Evolutionary conservation across 1,140 invertebrate genomes (phyloP), one percentile per base, ranked within the genome.

Genomic region (Brachionus koreanus): DNA sequence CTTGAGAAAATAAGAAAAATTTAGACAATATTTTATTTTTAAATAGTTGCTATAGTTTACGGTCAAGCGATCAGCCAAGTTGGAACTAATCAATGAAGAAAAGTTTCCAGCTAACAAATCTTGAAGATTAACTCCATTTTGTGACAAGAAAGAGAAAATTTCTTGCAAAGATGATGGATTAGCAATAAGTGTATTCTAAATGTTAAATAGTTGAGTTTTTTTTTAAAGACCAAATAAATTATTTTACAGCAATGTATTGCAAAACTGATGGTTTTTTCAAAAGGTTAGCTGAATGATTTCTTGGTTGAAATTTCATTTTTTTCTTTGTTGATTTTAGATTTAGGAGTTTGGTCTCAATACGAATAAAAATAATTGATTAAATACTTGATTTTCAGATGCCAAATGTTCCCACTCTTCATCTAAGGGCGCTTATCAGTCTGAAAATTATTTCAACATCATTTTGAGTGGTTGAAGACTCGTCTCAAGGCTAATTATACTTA

Each of bases 271-370:
- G 49, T 23, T 1, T 57, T 57, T 57, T 57, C 7, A 57, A 57
- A 25, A 57, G 49, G 9, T 57, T 23, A 6, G 16, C 49, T 57
- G 49, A 57, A 57, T 5, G 9, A 5, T 57, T 57, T 57, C 49
- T 57, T 57, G 49, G 49, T 57, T 57, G 49, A 57, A 57, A 57
- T 57, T 57, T 57, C 49, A 57, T 57, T 57, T 57, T 52, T 57
- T 57, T 52, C 7, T 25, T 57, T 57, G 16, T 57, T 57, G 49
- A 7, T 57, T 52, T 23, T 29, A 2, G 3, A 29, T 29, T 29
- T 1, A 29, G 3, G 3, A 29, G 3, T 29, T 29, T 29, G 29
- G 29, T 29, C 3, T 29, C 29, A 29, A 29, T 29, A 29, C 3
- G 29, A 29, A 29, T 29, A 29, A 29, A 29, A 29, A 29, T n/a